Base-by-base conservation (phyloP, 2,113 vertebrate genomes). In the Tetrao urogallus region DNA sequence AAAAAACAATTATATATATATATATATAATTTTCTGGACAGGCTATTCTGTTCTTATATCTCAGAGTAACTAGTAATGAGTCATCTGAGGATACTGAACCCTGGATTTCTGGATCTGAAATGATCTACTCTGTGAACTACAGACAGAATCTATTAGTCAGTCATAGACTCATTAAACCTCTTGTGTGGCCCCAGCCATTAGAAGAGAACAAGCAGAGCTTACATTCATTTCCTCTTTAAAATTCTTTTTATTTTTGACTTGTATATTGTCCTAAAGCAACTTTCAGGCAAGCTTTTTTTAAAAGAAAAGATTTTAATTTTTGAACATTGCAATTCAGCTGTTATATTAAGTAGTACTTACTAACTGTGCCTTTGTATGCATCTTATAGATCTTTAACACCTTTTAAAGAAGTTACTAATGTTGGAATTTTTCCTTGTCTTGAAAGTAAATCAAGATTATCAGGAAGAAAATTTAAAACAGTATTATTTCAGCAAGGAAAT, bases 101-200 rank as follows among this genome's bases (percentile, higher is more conserved):
- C 58, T 71, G 27, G 36, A 30, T 93, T 67, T 80, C 77, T 92
- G 82, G 38, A 82, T 88, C 64, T 71, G 76, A 91, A 93, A 86
- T 67, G 88, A 83, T 88, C 64, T 71, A 5, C 50, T 64, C 38
- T 86, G 64, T 86, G 78, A 94, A 34, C 56, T 82, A 63, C 47
- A 78, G 61, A 48, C 34, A 66, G 13, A 70, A 13, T 36, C 27
- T 80, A 11, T 77, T 79, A 88, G 67, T 38, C 60, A n/a, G 78
- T 50, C 20, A 30, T 22, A 94, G 50, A 48, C 81, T 85, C 58
- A 38, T 63, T 63, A 89, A 91, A 93, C 72, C 13, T 61, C 78
- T 88, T 94, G 82, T 83, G 91, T 92, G 96, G 82, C 64, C 75
- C 32, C 48, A 87, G 61, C 8, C 77, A 74, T 57, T n/a, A 74